phyloP scores from a whole-genome alignment of 2,888 invertebrate genomes.

The Idaea biselata region DNA sequence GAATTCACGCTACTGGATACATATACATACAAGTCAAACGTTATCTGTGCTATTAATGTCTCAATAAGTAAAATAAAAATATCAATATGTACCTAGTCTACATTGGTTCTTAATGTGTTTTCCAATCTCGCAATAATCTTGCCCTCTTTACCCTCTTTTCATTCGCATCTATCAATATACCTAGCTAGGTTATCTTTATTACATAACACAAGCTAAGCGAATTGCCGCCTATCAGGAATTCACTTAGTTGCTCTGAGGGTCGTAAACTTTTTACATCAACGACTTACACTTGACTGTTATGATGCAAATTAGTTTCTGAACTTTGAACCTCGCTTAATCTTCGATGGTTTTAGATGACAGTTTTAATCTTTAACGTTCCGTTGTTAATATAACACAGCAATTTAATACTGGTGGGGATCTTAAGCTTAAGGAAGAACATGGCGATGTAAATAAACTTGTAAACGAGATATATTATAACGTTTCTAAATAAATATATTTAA shows the following conservation, averaged over 20 bases:
- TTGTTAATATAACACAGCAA: neutral
- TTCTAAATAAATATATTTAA: too few species aligned
- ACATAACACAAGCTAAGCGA: neutral
- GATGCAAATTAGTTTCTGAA: conserved; percentile 63
- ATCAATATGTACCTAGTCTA: neutral
- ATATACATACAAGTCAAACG: too few species aligned
- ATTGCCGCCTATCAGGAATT: conserved; percentile 46
- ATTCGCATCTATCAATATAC: neutral
- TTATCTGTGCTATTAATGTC: too few species aligned
- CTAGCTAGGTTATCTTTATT: neutral
- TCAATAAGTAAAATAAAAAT: too few species aligned
- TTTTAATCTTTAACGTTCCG: neutral
- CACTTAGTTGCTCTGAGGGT: conserved; percentile 46
- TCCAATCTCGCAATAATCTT: neutral
- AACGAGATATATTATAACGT: neutral
- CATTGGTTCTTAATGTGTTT: neutral
- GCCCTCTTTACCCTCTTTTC: neutral
- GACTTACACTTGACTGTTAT: conserved; percentile 50
- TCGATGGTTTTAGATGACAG: conserved; percentile 9
- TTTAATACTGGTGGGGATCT: neutral
- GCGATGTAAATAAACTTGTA: neutral
- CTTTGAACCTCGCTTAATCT: conserved; percentile 48
- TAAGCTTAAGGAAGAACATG: neutral
- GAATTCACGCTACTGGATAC: too few species aligned
- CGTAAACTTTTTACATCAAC: conserved; percentile 58